These are phyloP conservation scores for Eurypyga helias DNA, from an alignment of 2,113 vertebrate genomes.

Conservation along the genomic window DNA sequence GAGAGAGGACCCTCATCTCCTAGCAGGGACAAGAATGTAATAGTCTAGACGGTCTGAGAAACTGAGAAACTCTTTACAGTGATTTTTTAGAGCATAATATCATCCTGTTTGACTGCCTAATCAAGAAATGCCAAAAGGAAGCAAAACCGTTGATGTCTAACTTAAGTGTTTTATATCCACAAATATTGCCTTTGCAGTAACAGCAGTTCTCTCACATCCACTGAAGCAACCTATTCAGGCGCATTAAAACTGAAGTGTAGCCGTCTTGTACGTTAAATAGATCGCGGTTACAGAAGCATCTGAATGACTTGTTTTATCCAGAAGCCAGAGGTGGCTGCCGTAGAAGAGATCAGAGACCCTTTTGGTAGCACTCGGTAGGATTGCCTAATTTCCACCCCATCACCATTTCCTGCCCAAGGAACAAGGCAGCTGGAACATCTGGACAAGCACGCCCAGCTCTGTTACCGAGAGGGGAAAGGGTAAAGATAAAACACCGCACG, in stretches of 20 bases:
- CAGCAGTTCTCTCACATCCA: constrained; percentile 3
- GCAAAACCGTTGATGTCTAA: constrained; percentile 29
- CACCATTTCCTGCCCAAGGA: constrained; percentile 84
- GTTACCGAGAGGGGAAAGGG: not conserved
- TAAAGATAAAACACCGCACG: not conserved
- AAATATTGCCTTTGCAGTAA: constrained; percentile 30
- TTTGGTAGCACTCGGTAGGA: constrained; percentile 63
- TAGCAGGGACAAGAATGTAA: not conserved
- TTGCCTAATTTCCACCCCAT: constrained; percentile 84
- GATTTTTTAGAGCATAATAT: not conserved
- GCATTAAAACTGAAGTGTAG: not conserved
- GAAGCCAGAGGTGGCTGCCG: constrained; percentile 22
- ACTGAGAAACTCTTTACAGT: not conserved
- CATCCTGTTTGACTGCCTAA: not conserved
- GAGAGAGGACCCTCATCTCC: not conserved
- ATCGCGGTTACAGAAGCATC: not conserved
- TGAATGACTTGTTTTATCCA: not conserved
- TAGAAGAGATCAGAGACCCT: constrained; percentile 44
- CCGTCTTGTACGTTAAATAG: not conserved
- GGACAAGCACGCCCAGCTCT: constrained; percentile 56
- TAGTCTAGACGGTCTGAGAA: not conserved
- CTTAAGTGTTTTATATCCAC: constrained; percentile 14
- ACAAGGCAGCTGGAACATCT: constrained; percentile 73
- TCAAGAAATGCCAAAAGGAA: constrained; percentile 45
- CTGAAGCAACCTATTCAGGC: constrained; percentile 5